Base-by-base conservation (phyloP, 2,888 invertebrate species). In the Caenorhabditis imperialis region DNA sequence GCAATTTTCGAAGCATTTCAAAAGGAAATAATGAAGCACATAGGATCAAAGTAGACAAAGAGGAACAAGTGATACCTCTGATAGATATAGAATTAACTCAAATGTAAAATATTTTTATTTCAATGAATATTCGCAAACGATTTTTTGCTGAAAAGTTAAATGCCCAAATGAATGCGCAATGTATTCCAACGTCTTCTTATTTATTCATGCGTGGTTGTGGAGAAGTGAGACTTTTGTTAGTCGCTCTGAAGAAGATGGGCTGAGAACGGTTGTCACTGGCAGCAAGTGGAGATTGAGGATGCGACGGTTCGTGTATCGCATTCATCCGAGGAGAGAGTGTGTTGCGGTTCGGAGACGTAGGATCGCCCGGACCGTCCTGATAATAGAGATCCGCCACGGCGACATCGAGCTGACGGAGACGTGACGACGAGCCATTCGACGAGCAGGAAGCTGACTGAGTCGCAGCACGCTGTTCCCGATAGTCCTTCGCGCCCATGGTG, bases 1-100 rank as follows among this genome's bases (percentile, higher is more conserved):
- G 81, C 85, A 1, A 71, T 75, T 16, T 74, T 69, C 45, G 55
- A 75, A 0, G 63, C 69, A 16, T 37, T 69, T 22, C 20, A 48
- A 16, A 18, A 45, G 14, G 14, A 50, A n/a, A 40, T 16, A 16
- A 54, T 16, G 35, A 51, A 40, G 6, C 6, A n/a, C n/a, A n/a
- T n/a, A n/a, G n/a, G n/a, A n/a, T n/a, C n/a, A n/a, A n/a, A n/a
- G n/a, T n/a, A n/a, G n/a, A n/a, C n/a, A n/a, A n/a, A n/a, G n/a
- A n/a, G n/a, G n/a, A n/a, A n/a, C n/a, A n/a, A n/a, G n/a, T n/a
- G n/a, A n/a, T n/a, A n/a, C n/a, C n/a, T n/a, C n/a, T n/a, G n/a
- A n/a, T n/a, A n/a, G n/a, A n/a, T n/a, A n/a, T n/a, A n/a, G n/a
- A n/a, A n/a, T n/a, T n/a, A n/a, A n/a, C n/a, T n/a, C n/a, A n/a